These are phyloP conservation scores for Dipodomys ordii DNA, from an alignment of 2,113 vertebrate genomes.

Conservation along the genomic window DNA sequence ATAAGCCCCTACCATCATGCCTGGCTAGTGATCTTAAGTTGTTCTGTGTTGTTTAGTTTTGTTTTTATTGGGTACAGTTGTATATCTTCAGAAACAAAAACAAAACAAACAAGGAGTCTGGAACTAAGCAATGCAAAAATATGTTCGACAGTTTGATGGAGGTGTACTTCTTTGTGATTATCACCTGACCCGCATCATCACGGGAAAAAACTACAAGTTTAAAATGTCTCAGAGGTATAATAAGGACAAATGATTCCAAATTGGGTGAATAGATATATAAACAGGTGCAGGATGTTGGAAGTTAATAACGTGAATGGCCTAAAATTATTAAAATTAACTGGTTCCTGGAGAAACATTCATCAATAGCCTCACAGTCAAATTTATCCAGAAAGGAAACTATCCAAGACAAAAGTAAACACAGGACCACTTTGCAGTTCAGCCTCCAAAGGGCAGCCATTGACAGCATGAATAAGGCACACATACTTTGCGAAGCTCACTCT, in stretches of 20 bases:
- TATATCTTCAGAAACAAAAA: background rate
- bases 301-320: background rate
- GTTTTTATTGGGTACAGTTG: background rate
- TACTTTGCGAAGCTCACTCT: background rate
- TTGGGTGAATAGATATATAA: background rate
- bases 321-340: slow-evolving; percentile 35
- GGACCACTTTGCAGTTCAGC: background rate
- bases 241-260: background rate
- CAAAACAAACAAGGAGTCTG: background rate
- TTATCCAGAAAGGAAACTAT: background rate
- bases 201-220: background rate
- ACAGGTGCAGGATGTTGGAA: background rate
- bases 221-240: background rate
- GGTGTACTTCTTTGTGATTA: background rate
- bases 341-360: background rate
- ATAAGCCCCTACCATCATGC: too few relatives aligned
- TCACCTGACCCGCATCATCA: background rate
- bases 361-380: background rate
- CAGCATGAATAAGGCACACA: background rate
- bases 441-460: background rate
- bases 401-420: background rate
- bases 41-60: too few relatives aligned
- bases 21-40: too few relatives aligned
- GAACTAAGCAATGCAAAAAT: slow-evolving; percentile 21
- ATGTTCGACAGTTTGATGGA: background rate